These are phyloP conservation scores for Perithous albicinctus DNA, from an alignment of 2,888 invertebrate species.

Conservation along the genomic window DNA sequence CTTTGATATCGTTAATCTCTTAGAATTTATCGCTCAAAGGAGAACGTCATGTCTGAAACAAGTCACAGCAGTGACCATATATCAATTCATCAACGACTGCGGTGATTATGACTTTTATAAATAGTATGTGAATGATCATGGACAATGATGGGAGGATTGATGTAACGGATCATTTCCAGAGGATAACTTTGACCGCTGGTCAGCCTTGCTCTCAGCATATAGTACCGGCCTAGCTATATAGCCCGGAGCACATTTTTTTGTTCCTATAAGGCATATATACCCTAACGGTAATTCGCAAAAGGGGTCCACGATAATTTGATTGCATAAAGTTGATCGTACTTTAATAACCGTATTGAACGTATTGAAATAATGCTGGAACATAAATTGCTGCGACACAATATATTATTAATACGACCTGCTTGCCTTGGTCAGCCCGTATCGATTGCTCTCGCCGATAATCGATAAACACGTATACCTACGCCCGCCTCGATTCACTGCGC, in stretches of 20 bases:
- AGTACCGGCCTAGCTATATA: too few species aligned
- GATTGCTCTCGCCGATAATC: constrained; percentile 79
- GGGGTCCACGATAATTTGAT: constrained; percentile 74
- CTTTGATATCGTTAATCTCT: not conserved
- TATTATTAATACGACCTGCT: constrained; percentile 81
- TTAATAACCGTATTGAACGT: constrained; percentile 72
- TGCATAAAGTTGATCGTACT: constrained; percentile 75
- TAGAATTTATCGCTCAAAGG: not conserved
- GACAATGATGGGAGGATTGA: constrained; percentile 10
- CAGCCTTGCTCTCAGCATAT: constrained; percentile 7
- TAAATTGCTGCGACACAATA: constrained; percentile 19
- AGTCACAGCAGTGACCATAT: not conserved
- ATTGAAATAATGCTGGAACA: constrained; percentile 60
- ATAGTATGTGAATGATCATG: not conserved
- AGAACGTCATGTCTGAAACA: not conserved
- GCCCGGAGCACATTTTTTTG: too few species aligned
- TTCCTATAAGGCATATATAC: too few species aligned
- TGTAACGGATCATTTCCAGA: constrained; percentile 31
- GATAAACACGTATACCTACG: constrained; percentile 75
- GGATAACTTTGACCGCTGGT: constrained; percentile 12
- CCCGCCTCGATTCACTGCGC: constrained; percentile 37
- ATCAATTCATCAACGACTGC: not conserved
- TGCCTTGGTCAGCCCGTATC: constrained; percentile 82
- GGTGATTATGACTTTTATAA: constrained; percentile 21
- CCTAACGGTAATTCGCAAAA: constrained; percentile 71